Evolutionary conservation across 1,140 invertebrate species (phyloP), one percentile per base, ranked within the genome.

Genomic region (Agrypnia vestita): DNA sequence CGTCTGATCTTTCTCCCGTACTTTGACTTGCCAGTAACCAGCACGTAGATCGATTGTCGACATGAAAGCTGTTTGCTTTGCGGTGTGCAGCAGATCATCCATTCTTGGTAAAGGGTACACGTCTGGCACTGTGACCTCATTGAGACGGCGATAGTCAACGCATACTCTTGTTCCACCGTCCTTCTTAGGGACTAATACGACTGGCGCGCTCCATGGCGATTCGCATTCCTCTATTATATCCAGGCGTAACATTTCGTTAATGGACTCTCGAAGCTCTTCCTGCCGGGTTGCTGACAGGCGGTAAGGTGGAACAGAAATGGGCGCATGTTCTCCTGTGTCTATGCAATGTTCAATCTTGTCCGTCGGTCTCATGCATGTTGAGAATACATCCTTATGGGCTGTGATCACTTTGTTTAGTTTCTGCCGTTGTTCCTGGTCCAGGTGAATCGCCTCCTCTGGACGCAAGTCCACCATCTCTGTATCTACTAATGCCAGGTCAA

Each of bases 11-110:
- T 83, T 77, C 7, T 80, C 21, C 10, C 51, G 64, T 7, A 89
- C 81, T 11, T 79, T 78, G 10, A 89, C 82, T 78, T 88, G 87
- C 76, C 84, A 86, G 55, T 87, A 88, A 8, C 86, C 87, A 21
- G 83, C 35, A 25, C 82, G 77, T n/a, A 87, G 62, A 78, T 90
- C 89, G 1, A 90, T 21, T 1, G 84, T 85, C 0, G 84, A 84
- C 62, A 90, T 88, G 59, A 74, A 85, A 17, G 67, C 84, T 6
- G 83, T 80, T 12, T 82, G 78, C 59, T 84, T 79, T 0, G 86
- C 79, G 9, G 76, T 74, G 35, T 88, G 84, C 7, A 91, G 82
- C 10, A 87, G 76, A 17, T 89, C 88, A 61, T 90, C 88, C 7
- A 91, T 88, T 21, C 85, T 74, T 6, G 89, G 88, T 13, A 91